Base-by-base conservation (phyloP, 2,888 invertebrate species). In the Rhopalosiphum nymphaeae region DNA sequence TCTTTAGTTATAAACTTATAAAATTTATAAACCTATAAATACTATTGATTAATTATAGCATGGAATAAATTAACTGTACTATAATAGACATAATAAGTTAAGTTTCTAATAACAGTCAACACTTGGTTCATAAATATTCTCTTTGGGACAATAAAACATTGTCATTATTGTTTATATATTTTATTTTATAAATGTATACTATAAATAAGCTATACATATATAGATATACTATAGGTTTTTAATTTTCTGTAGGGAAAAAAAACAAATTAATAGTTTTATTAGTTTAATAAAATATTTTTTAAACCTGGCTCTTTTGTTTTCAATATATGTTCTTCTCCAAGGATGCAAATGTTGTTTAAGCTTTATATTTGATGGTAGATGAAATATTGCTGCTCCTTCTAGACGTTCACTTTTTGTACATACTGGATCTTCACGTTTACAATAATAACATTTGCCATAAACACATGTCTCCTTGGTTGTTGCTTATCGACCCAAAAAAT, bases 381-480 rank as follows among this genome's bases (percentile, higher is more conserved):
- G 98, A 92, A 98, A 97, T 95, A 99, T 98, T 78, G 98, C 96
- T 44, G 98, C 98, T 7, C 99, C 99, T 96, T 98, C 98, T 95
- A 99, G 96, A 95, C 97, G 97, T 89, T 97, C 97, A n/a, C 96
- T 96, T 95, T 97, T 97, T 3, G 97, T 98, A 96, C 99, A 99
- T 36, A 99, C 97, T 0, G 98, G 97, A 96, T 98, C 98, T 95
- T 97, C 97, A 95, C 97, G 96, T 95, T 97, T 97, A 96, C 99
- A 99, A 96, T 98, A 99, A 95, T 97, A 97, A 95, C 99, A 99
- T 95, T 98, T 97, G 0, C 99, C 99, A 96, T 97, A 99, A 93
- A 99, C 97, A 96, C 99, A 99, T 46, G 97, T 97, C 96, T 96
- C 95, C 96, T 97, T 96, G 96, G 97, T 97, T 96, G 95, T 29